These are phyloP conservation scores for Ennomos quercinarius DNA, from an alignment of 2,888 invertebrate genomes.

Conservation along the genomic window DNA sequence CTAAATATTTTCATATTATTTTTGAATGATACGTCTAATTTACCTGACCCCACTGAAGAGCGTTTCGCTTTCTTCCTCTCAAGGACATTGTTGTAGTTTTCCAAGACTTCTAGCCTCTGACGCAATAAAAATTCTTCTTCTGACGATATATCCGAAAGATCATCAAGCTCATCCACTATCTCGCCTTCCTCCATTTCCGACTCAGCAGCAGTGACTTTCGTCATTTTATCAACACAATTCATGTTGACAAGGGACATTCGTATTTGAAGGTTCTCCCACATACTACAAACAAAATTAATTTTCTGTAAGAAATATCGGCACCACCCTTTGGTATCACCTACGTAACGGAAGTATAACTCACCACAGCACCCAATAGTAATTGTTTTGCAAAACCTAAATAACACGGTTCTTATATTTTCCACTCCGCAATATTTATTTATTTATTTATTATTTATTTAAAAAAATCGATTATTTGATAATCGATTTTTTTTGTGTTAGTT, in stretches of 20 bases:
- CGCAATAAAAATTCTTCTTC: slow-evolving; percentile 78
- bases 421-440: no score
- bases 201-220: slow-evolving; percentile 57
- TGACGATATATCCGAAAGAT: slow-evolving; percentile 79
- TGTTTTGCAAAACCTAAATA: no score
- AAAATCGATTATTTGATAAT: no score
- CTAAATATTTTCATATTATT: no score
- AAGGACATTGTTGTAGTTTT: slow-evolving; percentile 80
- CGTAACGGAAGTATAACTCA: no score
- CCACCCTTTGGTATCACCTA: no score
- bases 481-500: no score
- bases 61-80: slow-evolving; percentile 77
- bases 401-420: no score
- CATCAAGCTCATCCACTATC: slow-evolving; percentile 75
- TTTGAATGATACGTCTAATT: background rate
- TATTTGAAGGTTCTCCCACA: slow-evolving; percentile 4
- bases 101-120: slow-evolving; percentile 74
- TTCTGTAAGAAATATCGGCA: no score
- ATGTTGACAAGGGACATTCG: slow-evolving; percentile 44
- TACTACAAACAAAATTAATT: background rate
- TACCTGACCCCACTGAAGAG: slow-evolving; percentile 62
- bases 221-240: slow-evolving; percentile 64
- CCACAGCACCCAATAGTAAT: no score
- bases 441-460: no score
- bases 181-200: slow-evolving; percentile 82